phyloP scores from a whole-genome alignment of 2,888 invertebrate species.

The Mesoligia furuncula region DNA sequence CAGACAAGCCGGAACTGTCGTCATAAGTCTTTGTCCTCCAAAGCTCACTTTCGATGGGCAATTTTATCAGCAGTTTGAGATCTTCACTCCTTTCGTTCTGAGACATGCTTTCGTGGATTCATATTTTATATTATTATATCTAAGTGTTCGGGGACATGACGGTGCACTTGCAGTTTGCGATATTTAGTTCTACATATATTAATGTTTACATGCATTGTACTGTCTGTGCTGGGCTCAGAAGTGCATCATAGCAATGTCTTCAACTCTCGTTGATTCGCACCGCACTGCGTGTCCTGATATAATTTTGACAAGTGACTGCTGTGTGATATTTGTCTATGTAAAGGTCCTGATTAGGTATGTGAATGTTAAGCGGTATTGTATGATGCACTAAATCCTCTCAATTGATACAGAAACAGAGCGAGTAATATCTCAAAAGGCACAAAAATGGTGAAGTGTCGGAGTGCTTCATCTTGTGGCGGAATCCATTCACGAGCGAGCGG shows the following conservation, averaged over 20 bases:
- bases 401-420: constrained; percentile 84
- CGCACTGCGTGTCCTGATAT: constrained; percentile 65
- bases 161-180: constrained; percentile 88
- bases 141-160: constrained; percentile 86
- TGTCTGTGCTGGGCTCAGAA: constrained; percentile 86
- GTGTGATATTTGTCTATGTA: constrained; percentile 58
- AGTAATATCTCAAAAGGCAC: constrained; percentile 85
- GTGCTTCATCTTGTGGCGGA: constrained; percentile 86
- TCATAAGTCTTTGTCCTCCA: constrained; percentile 86
- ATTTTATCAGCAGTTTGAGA: constrained; percentile 80
- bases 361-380: constrained; percentile 79
- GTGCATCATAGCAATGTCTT: constrained; percentile 88
- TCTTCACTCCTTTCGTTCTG: constrained; percentile 86
- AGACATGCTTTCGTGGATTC: constrained; percentile 90
- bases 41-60: constrained; percentile 84
- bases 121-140: constrained; percentile 73
- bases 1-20: constrained; percentile 87
- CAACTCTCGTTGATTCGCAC: constrained; percentile 73
- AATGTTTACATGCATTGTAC: constrained; percentile 85
- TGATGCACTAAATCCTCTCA: constrained; percentile 88
- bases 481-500: constrained; percentile 89
- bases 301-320: constrained; percentile 65
- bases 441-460: constrained; percentile 86
- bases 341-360: constrained; percentile 67
- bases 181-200: constrained; percentile 85